Evolutionary conservation across 2,888 invertebrate species (phyloP).

Genomic region (Norana najaformis): DNA sequence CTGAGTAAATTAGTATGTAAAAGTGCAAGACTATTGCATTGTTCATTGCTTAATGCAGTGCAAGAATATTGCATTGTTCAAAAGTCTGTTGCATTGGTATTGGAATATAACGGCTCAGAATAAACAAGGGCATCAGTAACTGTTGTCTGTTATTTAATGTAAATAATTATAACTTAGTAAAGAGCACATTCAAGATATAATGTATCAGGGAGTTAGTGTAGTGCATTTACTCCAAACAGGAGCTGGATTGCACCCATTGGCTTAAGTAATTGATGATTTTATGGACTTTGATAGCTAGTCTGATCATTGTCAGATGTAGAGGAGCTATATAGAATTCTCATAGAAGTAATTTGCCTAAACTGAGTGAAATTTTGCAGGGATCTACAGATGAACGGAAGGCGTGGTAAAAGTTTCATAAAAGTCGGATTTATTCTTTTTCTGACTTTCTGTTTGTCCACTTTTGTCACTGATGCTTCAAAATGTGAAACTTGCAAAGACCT

Average conservation of each 20-base stretch:
- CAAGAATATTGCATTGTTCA: no score
- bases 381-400: not conserved
- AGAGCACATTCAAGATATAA: not conserved
- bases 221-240: not conserved
- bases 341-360: not conserved
- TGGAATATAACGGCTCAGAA: not conserved
- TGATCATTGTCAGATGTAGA: not conserved
- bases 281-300: not conserved
- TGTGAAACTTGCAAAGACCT: conserved; percentile 41
- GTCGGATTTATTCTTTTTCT: not conserved
- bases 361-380: not conserved
- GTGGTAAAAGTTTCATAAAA: not conserved
- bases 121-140: not conserved
- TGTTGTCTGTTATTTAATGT: not conserved
- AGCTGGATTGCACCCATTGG: not conserved
- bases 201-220: not conserved
- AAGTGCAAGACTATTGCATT: not conserved
- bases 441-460: not conserved
- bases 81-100: not conserved
- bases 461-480: conserved; percentile 21
- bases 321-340: not conserved
- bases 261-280: not conserved
- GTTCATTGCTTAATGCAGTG: not conserved
- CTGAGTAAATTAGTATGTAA: no score
- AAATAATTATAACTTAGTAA: no score